phyloP scores from a whole-genome alignment of 2,888 invertebrate genomes.

The Drosophila lacicola region DNA sequence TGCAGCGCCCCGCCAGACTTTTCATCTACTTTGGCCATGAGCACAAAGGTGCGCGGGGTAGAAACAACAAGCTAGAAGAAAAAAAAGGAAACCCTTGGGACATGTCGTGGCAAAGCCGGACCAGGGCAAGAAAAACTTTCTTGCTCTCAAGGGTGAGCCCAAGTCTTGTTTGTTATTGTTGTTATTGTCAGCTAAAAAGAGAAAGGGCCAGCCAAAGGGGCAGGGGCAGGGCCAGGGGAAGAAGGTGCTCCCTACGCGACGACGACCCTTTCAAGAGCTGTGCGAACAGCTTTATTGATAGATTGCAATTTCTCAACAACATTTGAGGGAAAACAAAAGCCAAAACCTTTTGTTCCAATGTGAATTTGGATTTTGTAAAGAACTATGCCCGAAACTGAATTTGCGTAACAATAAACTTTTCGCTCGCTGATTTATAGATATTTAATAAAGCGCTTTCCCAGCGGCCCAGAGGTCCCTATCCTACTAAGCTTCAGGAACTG shows the following conservation, averaged over 20 bases:
- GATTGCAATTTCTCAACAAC: constrained; percentile 70
- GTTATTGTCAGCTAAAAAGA: constrained; percentile 29
- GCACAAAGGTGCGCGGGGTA: constrained; percentile 11
- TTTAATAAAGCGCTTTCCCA: constrained; percentile 78
- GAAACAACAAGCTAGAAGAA: neutral
- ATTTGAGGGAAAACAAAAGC: constrained; percentile 51
- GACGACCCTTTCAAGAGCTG: constrained; percentile 32
- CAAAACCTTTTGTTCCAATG: constrained; percentile 63
- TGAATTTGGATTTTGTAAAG: constrained; percentile 40
- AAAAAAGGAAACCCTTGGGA: constrained; percentile 50
- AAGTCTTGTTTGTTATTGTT: constrained; percentile 59
- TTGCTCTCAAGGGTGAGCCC: constrained; percentile 48
- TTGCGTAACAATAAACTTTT: constrained; percentile 73
- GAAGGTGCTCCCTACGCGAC: constrained; percentile 21
- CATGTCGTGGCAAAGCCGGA: constrained; percentile 60
- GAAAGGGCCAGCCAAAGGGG: neutral
- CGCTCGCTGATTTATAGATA: constrained; percentile 72
- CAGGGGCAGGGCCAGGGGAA: neutral
- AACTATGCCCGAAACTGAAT: constrained; percentile 36
- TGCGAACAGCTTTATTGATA: constrained; percentile 75
- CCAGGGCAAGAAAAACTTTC: constrained; percentile 42
- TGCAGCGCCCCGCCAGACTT: constrained; percentile 14
- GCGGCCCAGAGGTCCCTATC: constrained; percentile 9
- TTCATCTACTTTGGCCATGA: constrained; percentile 24
- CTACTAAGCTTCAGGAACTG: constrained; percentile 33